A percentile compares a stretch with the other conserved stretches of the same genome.
phyloP scores from a whole-genome alignment of 2,797 vertebrate genomes.

The Coendou prehensilis region DNA sequence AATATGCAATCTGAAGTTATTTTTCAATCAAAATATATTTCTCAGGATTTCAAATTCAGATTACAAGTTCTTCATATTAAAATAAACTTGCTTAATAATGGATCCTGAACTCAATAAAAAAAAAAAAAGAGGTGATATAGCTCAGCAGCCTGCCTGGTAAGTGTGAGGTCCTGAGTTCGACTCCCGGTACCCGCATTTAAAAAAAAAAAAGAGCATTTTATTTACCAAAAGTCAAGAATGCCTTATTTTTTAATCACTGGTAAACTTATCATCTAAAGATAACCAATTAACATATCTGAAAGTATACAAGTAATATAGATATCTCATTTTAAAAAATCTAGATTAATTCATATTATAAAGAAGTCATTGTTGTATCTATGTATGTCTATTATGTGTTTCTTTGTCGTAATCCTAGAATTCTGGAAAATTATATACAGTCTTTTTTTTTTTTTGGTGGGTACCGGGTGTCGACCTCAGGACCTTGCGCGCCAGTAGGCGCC shows the following conservation, averaged over 20 bases:
- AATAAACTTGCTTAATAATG: background rate
- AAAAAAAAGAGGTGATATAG: background rate
- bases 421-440: constrained; percentile 36
- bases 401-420: constrained; percentile 39
- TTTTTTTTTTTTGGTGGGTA: no score
- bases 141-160: no score
- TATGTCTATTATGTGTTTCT: constrained; percentile 32
- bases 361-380: background rate
- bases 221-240: background rate
- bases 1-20: constrained; percentile 63
- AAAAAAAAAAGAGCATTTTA: constrained; percentile 53
- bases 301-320: background rate
- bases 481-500: no score
- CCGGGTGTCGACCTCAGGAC: no score
- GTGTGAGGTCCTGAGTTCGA: no score
- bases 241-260: background rate
- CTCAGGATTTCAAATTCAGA: constrained; percentile 53
- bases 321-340: background rate
- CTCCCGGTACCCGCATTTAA: no score
- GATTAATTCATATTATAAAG: background rate
- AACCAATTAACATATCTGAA: constrained; percentile 25
- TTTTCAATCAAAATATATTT: constrained; percentile 74
- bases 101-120: background rate
- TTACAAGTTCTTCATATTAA: constrained; percentile 3
- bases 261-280: constrained; percentile 45